Percentiles rank a stretch among this genome's conserved stretches.
phyloP scores from a whole-genome alignment of 2,888 invertebrate genomes.

The Anoplius nigerrimus region DNA sequence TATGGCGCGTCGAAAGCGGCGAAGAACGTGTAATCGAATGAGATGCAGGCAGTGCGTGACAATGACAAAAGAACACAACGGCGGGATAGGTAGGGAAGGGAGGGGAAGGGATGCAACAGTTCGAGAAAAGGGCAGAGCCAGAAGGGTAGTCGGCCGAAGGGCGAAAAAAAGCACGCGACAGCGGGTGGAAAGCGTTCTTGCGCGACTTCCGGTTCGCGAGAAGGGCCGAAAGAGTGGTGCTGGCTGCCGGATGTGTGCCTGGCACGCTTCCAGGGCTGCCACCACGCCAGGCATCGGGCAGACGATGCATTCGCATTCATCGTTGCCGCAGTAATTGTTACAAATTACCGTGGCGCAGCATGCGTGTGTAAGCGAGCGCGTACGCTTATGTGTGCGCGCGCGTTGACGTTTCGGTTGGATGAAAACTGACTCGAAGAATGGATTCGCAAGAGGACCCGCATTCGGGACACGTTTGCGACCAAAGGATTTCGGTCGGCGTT shows the following conservation, averaged over 20 bases:
- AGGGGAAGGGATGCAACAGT: not conserved
- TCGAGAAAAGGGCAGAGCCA: not conserved
- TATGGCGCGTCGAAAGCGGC: not conserved
- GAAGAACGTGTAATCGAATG: not conserved
- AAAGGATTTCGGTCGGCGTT: not conserved
- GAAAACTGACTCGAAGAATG: too few relatives aligned
- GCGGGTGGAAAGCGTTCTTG: not conserved
- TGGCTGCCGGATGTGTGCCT: constrained; percentile 1
- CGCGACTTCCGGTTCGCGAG: not conserved
- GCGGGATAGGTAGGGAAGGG: not conserved
- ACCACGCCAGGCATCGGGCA: not conserved
- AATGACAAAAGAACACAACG: not conserved
- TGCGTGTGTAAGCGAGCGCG: too few relatives aligned
- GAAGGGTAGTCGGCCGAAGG: too few relatives aligned
- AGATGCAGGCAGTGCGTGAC: not conserved
- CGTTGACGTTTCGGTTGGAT: too few relatives aligned
- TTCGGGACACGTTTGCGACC: not conserved
- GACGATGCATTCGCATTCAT: constrained; percentile 41
- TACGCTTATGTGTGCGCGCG: too few relatives aligned
- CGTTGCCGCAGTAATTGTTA: constrained; percentile 52
- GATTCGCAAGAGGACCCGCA: not conserved
- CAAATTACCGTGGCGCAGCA: constrained; percentile 37
- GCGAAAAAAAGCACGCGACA: too few relatives aligned
- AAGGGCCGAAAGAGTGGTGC: not conserved
- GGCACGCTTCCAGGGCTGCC: constrained; percentile 34